Evolutionary conservation across 2,797 vertebrate genomes (phyloP).

Genomic region (Lithobates pipiens): DNA sequence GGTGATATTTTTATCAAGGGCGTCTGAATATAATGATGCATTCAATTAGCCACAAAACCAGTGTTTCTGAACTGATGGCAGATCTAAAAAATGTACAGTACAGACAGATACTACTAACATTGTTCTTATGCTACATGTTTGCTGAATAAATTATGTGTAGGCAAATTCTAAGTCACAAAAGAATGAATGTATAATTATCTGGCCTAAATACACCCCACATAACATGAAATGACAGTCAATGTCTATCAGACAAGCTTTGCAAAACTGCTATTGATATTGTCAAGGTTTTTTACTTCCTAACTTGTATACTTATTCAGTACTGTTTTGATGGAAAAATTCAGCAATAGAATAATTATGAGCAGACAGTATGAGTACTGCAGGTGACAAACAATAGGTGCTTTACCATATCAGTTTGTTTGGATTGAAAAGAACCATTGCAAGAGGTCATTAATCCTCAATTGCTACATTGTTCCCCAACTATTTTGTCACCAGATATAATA

Average conservation of each 20-base stretch:
- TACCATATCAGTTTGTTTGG: not conserved
- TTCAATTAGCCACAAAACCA: not conserved
- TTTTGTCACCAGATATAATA: not conserved
- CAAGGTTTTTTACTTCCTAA: conserved; percentile 43
- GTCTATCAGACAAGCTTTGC: not conserved
- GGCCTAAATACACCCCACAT: not conserved
- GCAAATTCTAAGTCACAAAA: conserved; percentile 20
- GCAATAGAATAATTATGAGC: conserved; percentile 6
- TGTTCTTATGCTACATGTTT: conserved; percentile 1
- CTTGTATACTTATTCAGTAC: conserved; percentile 16
- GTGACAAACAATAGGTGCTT: not conserved
- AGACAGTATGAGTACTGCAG: not conserved
- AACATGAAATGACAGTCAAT: conserved; percentile 22
- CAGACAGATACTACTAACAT: conserved; percentile 1
- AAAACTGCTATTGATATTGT: conserved; percentile 47
- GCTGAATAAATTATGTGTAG: conserved; percentile 35
- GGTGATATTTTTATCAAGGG: conserved; percentile 7
- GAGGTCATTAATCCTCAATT: conserved; percentile 9
- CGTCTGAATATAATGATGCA: not conserved
- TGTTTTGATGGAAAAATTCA: conserved; percentile 18
- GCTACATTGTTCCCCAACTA: not conserved
- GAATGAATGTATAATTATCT: conserved; percentile 38
- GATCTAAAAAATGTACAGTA: not conserved
- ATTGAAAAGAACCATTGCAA: conserved; percentile 1
- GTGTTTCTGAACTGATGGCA: not conserved